These are phyloP conservation scores for Vulpes ferrilata DNA, from an alignment of 2,113 vertebrate species.

Conservation along the genomic window DNA sequence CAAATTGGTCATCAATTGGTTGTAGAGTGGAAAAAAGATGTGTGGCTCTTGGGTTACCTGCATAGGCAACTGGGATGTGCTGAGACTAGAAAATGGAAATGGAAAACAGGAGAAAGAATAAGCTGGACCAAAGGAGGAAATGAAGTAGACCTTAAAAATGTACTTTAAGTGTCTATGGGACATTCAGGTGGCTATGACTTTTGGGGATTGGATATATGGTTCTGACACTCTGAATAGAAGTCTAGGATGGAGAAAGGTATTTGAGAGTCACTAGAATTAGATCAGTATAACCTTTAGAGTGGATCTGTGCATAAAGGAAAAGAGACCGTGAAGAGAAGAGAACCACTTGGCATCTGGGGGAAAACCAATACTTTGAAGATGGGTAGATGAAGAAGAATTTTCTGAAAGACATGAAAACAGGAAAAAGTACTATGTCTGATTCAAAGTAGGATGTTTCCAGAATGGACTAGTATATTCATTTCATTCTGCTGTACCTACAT, in stretches of 20 bases:
- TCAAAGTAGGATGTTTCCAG: constrained; percentile 36
- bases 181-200: neutral
- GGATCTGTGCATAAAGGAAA: constrained; percentile 24
- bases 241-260: neutral
- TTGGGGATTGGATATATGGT: neutral
- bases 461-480: neutral
- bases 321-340: neutral
- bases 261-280: constrained; percentile 43
- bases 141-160: neutral
- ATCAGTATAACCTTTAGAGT: neutral
- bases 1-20: constrained; percentile 22
- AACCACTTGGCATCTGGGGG: neutral
- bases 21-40: neutral
- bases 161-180: neutral
- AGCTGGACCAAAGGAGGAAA: neutral
- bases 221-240: neutral
- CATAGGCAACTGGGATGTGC: neutral
- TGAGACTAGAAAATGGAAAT: constrained; percentile 27
- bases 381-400: constrained; percentile 33
- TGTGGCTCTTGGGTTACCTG: neutral
- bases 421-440: constrained; percentile 33
- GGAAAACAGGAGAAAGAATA: constrained; percentile 25
- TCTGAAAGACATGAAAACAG: constrained; percentile 49
- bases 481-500: neutral
- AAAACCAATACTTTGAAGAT: constrained; percentile 25